Evolutionary conservation across 1,140 invertebrate genomes (phyloP).

Genomic region (Semibalanus balanoides): DNA sequence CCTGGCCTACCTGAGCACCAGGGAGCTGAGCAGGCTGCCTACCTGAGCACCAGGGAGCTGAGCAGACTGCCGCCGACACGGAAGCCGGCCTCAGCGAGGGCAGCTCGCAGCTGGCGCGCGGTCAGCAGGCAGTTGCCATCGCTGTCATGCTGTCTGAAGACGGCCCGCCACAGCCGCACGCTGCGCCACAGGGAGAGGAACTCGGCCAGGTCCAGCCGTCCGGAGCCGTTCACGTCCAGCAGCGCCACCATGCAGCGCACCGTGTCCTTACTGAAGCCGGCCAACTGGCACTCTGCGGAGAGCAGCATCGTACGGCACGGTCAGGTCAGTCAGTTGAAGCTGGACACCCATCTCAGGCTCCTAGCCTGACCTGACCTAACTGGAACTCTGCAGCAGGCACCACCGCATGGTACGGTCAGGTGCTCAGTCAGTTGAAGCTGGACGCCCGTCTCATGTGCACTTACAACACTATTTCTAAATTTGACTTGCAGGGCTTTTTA

Average conservation of each 20-base stretch:
- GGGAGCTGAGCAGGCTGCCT: too few species aligned
- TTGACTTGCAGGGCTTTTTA: too few species aligned
- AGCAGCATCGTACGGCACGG: too few species aligned
- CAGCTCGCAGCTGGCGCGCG: slow-evolving; percentile 68
- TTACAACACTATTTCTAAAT: too few species aligned
- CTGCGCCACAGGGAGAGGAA: slow-evolving; percentile 76
- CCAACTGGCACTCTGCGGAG: slow-evolving; percentile 50
- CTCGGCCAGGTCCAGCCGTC: slow-evolving; percentile 86
- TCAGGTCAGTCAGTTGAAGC: too few species aligned
- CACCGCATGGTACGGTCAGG: too few species aligned
- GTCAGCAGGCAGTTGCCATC: slow-evolving; percentile 65
- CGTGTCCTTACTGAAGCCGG: slow-evolving; percentile 80
- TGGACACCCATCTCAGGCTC: too few species aligned
- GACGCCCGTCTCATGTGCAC: too few species aligned
- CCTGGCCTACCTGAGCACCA: slow-evolving; percentile 36
- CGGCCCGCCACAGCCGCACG: slow-evolving; percentile 75
- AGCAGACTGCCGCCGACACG: slow-evolving; percentile 75
- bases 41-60: slow-evolving; percentile 60
- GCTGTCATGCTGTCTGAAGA: slow-evolving; percentile 73
- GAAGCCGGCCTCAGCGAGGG: slow-evolving; percentile 75
- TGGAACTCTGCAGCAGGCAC: too few species aligned
- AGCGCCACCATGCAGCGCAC: slow-evolving; percentile 94
- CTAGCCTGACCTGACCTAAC: too few species aligned
- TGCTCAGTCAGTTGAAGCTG: too few species aligned
- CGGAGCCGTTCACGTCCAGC: slow-evolving; percentile 80